Base-by-base conservation (phyloP, 2,888 invertebrate species). In the Oeneis ivallda region DNA sequence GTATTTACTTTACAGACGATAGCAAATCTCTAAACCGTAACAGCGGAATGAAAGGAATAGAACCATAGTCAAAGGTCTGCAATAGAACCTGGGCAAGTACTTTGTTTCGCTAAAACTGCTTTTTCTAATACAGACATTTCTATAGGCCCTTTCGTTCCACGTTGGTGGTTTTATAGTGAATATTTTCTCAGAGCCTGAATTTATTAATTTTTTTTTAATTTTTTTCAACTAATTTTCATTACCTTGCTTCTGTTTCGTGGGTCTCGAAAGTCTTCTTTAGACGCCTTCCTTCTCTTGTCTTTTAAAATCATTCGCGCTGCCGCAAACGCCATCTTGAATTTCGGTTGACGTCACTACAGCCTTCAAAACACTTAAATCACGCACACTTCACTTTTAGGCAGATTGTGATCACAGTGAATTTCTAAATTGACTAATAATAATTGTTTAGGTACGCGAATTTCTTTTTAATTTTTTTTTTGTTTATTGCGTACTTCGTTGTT, bases 281-380 rank as follows among this genome's bases (percentile, higher is more conserved):
- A 96, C 59, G 95, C 93, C 93, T 96, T 96, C 80, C 96, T 92
- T 76, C 96, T 87, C 82, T 96, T 96, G 86, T 96, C 96, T 90
- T 96, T 96, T 75, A 96, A 92, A 79, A 96, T 96, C 96, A 96
- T 96, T 63, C 96, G 94, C 62, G 96, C 96, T 53, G 96, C 96
- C 56, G 96, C 96, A 83, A 96, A 96, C 85, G 96, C 96, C 96
- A 96, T 96, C 77, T 92, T 94, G 75, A 74, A 54, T 64, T 62
- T 43, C 62, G 0, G 45, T 15, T 45, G 45, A 43, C 54, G 26
- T n/a, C 52, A 26, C 53, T 34, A 11, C 2, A 15, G 43, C 43
- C 34, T 61, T 58, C 58, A 66, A 17, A 17, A 64, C 66, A 68
- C 67, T 56, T 63, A 52, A 65, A 54, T 17, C 41, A 41, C 52